Base-by-base conservation (phyloP, 1,140 invertebrate genomes). In the Ericerus pela region DNA sequence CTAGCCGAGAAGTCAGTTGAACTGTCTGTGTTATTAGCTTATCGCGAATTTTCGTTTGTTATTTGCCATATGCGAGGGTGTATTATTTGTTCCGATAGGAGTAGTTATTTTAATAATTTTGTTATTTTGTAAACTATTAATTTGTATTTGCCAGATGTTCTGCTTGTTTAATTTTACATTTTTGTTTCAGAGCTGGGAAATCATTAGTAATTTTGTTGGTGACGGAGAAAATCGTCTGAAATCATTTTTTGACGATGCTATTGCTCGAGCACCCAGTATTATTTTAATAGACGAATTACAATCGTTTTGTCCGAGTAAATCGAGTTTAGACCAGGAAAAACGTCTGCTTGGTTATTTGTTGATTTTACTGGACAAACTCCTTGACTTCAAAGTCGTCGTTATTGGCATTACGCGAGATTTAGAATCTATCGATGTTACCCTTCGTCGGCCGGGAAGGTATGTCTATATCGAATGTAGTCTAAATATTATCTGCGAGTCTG, bases 251-350 rank as follows among this genome's bases (percentile, higher is more conserved):
- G 65, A 77, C 20, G 74, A 80, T 61, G 87, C 85, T 2, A 74
- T 76, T 56, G 64, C 73, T 54, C 75, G 78, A 63, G 66, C 75
- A 56, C 83, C 85, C 1, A 76, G 76, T 62, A 73, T 90, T 29
- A 73, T 91, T 61, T 66, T 88, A 28, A 74, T 90, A 22, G 85
- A 90, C 69, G 82, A 90, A 65, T 74, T 91, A 29, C 83, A 89
- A 61, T 77, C 73, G 24, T 70, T 90, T 33, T 86, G 84, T 63
- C 77, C 82, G 0, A 79, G 75, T 57, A 73, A 77, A 57, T 73
- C 75, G 3, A 74, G 70, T 27, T 79, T 77, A 37, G 84, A 89
- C 63, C 74, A 82, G 43, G 84, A 89, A 63, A 82, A 81, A 66
- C 72, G 84, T 43, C 73, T 90, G 0, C 72, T 82, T 1, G 73